A percentile compares a stretch with the other conserved stretches of the same genome.
Evolutionary conservation across 1,140 invertebrate species (phyloP).

Genomic region (Scaptomyza graminum): DNA sequence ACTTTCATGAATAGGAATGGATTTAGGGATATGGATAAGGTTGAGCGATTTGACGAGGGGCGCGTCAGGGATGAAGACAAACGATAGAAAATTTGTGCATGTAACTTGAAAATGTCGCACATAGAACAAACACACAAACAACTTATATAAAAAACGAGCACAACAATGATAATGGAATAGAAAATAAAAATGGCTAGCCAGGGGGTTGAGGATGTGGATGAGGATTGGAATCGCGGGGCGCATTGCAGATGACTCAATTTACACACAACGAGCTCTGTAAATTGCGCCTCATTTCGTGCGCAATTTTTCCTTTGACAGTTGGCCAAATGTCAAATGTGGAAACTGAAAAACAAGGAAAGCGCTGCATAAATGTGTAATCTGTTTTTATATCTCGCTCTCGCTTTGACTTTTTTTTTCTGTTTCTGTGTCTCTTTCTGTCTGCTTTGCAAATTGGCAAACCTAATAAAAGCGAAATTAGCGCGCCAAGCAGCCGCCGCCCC

Average conservation of each 20-base stretch:
- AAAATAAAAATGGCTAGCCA: constrained; percentile 10
- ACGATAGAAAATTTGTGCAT: constrained; percentile 71
- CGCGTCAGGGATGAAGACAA: constrained; percentile 42
- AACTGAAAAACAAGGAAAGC: constrained; percentile 18
- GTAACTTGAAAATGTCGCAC: constrained; percentile 70
- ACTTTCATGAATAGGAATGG: constrained; percentile 3
- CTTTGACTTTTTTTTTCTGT: constrained; percentile 9
- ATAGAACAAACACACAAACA: constrained; percentile 54
- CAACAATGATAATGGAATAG: constrained; percentile 40
- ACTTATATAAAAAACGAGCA: constrained; percentile 27
- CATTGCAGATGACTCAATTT: constrained; percentile 77
- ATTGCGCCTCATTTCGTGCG: constrained; percentile 76
- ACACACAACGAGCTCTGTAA: constrained; percentile 79
- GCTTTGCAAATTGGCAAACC: constrained; percentile 62
- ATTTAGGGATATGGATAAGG: constrained; percentile 47
- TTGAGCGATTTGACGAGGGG: constrained; percentile 43
- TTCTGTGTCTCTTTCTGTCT: constrained; percentile 13
- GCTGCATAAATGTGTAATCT: constrained; percentile 41
- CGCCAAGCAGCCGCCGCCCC: constrained; percentile 8
- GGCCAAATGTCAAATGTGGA: constrained; percentile 67
- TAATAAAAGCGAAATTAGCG: constrained; percentile 79
- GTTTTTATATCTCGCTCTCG: constrained; percentile 29
- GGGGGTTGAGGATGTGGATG: constrained; percentile 18
- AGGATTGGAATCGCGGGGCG: constrained; percentile 44
- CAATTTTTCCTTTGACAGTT: constrained; percentile 77